phyloP scores from a whole-genome alignment of 2,888 invertebrate species.

The Standfussiana lucernea region DNA sequence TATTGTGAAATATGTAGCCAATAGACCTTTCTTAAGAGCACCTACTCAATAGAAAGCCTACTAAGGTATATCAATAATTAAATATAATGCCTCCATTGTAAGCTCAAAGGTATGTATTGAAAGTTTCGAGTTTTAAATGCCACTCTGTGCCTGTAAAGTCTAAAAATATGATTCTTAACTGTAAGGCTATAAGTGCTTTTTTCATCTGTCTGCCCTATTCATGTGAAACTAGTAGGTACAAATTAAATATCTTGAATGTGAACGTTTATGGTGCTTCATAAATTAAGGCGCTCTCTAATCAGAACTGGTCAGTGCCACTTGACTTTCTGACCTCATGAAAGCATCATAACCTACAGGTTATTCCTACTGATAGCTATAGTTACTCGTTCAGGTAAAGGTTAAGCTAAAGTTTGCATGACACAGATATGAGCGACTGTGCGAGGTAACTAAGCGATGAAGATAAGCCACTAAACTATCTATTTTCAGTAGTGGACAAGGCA shows the following conservation, averaged over 20 bases:
- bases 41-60: not conserved
- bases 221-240: not conserved
- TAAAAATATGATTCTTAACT: not conserved
- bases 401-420: not conserved
- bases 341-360: not conserved
- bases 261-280: not conserved
- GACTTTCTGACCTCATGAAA: not conserved
- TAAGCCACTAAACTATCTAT: not conserved
- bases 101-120: not conserved
- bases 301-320: not conserved
- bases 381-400: not conserved
- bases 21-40: not conserved
- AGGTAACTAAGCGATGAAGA: not conserved
- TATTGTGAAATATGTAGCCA: not conserved
- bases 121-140: conserved; percentile 9
- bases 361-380: not conserved
- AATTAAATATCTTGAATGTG: not conserved
- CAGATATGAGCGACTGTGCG: not conserved
- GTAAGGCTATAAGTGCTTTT: not conserved
- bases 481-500: not conserved
- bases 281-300: not conserved
- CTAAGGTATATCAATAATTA: conserved; percentile 1
- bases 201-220: not conserved
- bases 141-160: not conserved
- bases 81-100: conserved; percentile 12